A percentile compares a stretch with the other conserved stretches of the same genome.
phyloP scores from a whole-genome alignment of 2,113 vertebrate genomes.

The Sylvilagus bachmani region DNA sequence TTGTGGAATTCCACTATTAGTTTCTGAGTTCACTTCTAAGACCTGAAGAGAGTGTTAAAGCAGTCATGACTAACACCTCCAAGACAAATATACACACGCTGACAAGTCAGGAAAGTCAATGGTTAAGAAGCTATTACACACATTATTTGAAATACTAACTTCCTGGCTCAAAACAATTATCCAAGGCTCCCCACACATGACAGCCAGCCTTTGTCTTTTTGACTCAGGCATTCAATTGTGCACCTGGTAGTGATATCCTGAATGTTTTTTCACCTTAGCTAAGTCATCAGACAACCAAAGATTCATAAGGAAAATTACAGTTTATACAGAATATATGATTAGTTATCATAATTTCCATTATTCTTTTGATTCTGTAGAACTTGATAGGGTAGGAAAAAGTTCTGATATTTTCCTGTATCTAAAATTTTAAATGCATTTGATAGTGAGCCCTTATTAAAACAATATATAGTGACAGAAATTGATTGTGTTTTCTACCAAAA shows the following conservation, averaged over 20 bases:
- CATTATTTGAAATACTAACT: neutral
- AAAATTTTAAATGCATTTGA: constrained; percentile 38
- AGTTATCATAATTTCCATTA: neutral
- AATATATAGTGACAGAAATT: constrained; percentile 42
- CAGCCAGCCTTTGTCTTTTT: neutral
- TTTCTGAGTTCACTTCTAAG: constrained; percentile 3
- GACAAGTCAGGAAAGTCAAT: neutral
- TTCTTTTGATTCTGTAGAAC: constrained; percentile 51
- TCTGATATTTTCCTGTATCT: constrained; percentile 39
- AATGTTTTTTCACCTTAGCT: constrained; percentile 28
- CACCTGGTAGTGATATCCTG: neutral
- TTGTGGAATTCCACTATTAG: neutral
- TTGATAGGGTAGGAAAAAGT: constrained; percentile 14
- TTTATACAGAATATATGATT: constrained; percentile 47
- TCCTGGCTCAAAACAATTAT: neutral
- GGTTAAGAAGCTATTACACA: neutral
- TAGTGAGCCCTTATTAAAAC: constrained; percentile 41
- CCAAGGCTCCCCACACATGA: neutral
- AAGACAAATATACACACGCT: neutral
- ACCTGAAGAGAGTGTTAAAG: neutral
- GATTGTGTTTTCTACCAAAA: constrained; percentile 4
- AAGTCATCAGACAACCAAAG: neutral
- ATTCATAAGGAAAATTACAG: neutral
- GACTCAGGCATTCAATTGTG: neutral
- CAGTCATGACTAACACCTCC: neutral